Evolutionary conservation across 2,113 vertebrate species (phyloP).

Genomic region (Psilopsiagon aurifrons): DNA sequence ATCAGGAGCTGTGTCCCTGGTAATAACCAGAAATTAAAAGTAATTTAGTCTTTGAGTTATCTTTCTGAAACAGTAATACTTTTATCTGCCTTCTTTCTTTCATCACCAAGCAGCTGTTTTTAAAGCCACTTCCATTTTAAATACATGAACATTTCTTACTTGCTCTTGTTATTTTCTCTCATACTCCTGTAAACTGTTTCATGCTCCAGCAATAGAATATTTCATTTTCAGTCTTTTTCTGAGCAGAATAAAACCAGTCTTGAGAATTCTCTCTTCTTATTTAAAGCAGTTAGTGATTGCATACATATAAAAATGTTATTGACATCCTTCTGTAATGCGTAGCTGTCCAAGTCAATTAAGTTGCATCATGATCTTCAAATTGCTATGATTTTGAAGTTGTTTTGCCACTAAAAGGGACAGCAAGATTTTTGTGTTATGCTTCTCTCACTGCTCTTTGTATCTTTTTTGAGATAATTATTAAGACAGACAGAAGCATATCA

Average conservation of each 20-base stretch:
- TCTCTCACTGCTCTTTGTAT: neutral
- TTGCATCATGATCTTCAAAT: neutral
- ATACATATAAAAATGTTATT: neutral
- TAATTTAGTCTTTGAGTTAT: neutral
- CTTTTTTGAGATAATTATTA: neutral
- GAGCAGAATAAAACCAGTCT: neutral
- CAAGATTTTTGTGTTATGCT: neutral
- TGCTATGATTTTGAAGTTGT: neutral
- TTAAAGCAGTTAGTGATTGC: neutral
- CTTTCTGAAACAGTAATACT: neutral
- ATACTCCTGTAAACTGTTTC: neutral
- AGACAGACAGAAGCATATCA: neutral
- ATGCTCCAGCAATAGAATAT: neutral
- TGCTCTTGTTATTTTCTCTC: neutral
- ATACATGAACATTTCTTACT: neutral
- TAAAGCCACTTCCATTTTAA: neutral
- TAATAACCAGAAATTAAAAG: conserved; percentile 1
- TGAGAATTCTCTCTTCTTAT: neutral
- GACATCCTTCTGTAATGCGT: neutral
- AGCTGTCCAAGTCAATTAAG: neutral
- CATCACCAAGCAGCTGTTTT: neutral
- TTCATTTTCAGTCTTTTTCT: neutral
- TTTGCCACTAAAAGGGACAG: neutral
- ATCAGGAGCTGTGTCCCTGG: neutral
- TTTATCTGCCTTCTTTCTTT: neutral